Conservation (phyloP, 2,797 vertebrate species). For the Rhynchonycteris naso region DNA sequence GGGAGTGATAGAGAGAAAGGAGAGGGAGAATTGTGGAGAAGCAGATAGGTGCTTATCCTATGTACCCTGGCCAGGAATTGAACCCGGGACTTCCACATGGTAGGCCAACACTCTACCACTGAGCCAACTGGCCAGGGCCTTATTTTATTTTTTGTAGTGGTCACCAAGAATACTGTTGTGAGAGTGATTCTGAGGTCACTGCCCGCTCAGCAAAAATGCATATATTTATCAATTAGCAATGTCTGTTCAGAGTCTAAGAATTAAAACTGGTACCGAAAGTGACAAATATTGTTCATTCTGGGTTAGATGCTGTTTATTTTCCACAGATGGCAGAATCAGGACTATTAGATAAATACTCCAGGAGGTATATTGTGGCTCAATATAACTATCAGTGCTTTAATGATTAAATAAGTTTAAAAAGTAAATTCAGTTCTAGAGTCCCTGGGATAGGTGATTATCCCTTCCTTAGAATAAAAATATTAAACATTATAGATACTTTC, state of each 20-base stretch:
- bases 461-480: slow-evolving; percentile 4
- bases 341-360: not conserved
- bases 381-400: not conserved
- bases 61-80: no score
- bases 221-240: not conserved
- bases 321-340: not conserved
- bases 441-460: not conserved
- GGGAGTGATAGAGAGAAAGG: no score
- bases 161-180: not conserved
- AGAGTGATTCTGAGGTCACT: not conserved
- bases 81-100: no score
- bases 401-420: slow-evolving; percentile 5
- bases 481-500: not conserved
- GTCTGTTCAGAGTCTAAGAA: not conserved
- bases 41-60: no score
- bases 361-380: not conserved
- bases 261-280: not conserved
- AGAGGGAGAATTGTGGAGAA: no score
- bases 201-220: not conserved
- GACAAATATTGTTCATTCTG: not conserved
- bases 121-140: no score
- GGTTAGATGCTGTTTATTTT: not conserved
- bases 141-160: not conserved
- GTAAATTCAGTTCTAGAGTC: not conserved
- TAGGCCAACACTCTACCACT: no score